phyloP scores from a whole-genome alignment of 2,113 vertebrate genomes.

The Cinclus mexicanus region DNA sequence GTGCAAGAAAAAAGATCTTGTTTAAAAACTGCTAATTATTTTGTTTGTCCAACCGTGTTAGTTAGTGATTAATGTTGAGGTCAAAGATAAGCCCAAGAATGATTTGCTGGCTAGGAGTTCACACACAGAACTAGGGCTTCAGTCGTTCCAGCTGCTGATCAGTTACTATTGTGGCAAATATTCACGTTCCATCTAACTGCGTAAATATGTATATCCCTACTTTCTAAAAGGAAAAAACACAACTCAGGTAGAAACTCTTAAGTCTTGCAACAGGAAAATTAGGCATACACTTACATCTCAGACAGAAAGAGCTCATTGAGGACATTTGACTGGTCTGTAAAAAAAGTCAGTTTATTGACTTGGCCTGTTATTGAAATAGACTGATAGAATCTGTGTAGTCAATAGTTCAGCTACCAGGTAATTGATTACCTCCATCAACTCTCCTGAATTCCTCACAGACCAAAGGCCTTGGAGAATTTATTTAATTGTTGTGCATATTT shows the following conservation, averaged over 20 bases:
- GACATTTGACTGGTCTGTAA: background rate
- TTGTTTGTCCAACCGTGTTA: background rate
- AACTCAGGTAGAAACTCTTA: background rate
- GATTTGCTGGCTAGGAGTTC: background rate
- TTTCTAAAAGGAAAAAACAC: background rate
- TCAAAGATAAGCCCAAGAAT: background rate
- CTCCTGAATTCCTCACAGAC: background rate
- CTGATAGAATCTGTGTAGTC: conserved; percentile 44
- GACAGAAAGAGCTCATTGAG: background rate
- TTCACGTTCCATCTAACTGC: background rate
- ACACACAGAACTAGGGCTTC: background rate
- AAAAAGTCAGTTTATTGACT: background rate
- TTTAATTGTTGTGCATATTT: background rate
- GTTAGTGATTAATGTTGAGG: background rate
- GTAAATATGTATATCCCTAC: background rate
- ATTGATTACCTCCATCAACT: background rate
- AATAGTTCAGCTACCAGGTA: conserved; percentile 5
- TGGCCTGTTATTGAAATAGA: conserved; percentile 45
- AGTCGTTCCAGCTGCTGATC: background rate
- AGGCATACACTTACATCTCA: background rate
- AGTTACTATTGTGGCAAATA: background rate
- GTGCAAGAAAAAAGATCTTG: background rate
- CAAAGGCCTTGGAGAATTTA: background rate
- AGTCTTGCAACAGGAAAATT: background rate
- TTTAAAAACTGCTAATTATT: background rate